Evolutionary conservation across 1,140 invertebrate genomes (phyloP).

Genomic region (Megalonaias nervosa): DNA sequence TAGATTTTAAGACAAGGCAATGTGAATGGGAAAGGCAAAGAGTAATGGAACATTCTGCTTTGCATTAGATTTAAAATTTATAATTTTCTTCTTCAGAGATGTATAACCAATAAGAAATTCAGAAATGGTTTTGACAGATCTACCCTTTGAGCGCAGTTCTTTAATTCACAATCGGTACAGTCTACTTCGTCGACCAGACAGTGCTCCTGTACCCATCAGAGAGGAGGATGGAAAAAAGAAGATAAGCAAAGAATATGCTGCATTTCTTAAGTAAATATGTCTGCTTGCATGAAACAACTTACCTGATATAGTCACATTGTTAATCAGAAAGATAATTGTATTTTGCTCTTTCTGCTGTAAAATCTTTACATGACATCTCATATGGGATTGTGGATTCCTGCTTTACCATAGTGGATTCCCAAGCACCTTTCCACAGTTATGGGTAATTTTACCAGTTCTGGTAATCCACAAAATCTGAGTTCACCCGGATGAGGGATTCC

Average conservation of each 20-base stretch:
- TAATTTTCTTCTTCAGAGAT: not conserved
- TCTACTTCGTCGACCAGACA: conserved; percentile 51
- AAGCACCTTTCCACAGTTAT: too few species aligned
- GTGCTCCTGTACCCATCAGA: conserved; percentile 45
- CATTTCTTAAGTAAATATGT: conserved; percentile 61
- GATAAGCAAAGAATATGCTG: conserved; percentile 63
- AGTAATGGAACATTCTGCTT: too few species aligned
- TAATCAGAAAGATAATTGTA: not conserved
- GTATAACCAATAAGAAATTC: not conserved
- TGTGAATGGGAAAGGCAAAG: too few species aligned
- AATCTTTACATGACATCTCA: too few species aligned
- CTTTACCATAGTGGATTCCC: too few species aligned
- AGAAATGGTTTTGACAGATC: conserved; percentile 65
- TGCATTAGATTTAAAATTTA: not conserved
- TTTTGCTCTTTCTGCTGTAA: not conserved
- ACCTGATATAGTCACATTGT: too few species aligned
- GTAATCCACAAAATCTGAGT: too few species aligned
- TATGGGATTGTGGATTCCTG: too few species aligned
- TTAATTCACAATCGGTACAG: conserved; percentile 59
- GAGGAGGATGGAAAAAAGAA: conserved; percentile 48
- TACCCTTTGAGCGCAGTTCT: conserved; percentile 59
- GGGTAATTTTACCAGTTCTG: too few species aligned
- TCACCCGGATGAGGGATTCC: too few species aligned
- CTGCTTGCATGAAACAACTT: too few species aligned
- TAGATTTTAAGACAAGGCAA: too few species aligned